Conservation (phyloP, 1,140 invertebrate species). For the Pogonognathellus flavescens region DNA sequence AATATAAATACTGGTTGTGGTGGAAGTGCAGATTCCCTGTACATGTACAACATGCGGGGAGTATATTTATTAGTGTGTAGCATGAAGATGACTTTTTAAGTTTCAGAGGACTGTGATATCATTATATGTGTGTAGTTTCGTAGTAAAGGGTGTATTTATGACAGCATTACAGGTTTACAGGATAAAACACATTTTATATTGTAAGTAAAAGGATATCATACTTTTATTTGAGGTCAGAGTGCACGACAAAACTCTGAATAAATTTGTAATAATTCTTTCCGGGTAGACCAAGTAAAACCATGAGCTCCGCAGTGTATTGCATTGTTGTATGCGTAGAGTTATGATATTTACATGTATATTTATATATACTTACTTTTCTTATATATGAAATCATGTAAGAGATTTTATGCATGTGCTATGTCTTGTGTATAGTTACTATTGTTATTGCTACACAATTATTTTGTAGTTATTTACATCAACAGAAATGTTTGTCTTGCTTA, state of each 20-base stretch:
- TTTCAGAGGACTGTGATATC: too few relatives aligned
- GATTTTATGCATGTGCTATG: not conserved
- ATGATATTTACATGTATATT: not conserved
- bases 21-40: too few relatives aligned
- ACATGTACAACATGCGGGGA: too few relatives aligned
- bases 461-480: slow-evolving; percentile 1
- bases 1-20: too few relatives aligned
- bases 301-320: not conserved
- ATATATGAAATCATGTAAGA: not conserved
- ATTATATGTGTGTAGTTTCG: too few relatives aligned
- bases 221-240: slow-evolving; percentile 33
- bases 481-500: not conserved
- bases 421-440: not conserved
- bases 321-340: not conserved
- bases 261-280: slow-evolving; percentile 47
- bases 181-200: too few relatives aligned
- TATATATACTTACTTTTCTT: not conserved
- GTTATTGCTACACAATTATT: not conserved
- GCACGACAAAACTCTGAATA: slow-evolving; percentile 14
- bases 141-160: too few relatives aligned
- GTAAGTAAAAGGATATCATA: not conserved
- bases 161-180: too few relatives aligned
- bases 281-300: not conserved
- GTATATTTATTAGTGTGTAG: too few relatives aligned
- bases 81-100: too few relatives aligned